Conservation (phyloP, 2,797 vertebrate species). For the Acestrorhynchus altus region DNA sequence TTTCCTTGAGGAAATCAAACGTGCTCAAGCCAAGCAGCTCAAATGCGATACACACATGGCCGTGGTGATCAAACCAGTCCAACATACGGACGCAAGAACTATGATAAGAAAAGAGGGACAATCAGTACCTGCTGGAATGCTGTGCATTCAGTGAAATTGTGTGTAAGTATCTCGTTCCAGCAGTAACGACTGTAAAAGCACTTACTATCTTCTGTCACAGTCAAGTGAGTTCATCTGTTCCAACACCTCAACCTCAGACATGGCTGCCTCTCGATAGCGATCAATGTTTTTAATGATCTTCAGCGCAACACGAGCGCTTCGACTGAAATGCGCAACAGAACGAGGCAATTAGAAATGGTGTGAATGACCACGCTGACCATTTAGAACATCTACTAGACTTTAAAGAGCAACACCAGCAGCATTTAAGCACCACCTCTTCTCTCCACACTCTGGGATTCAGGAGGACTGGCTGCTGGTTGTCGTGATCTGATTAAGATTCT, state of each 20-base stretch:
- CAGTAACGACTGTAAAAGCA: slow-evolving; percentile 39
- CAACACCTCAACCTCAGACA: slow-evolving; percentile 90
- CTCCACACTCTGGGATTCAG: too few relatives aligned
- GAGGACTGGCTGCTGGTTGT: too few relatives aligned
- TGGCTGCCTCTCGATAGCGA: slow-evolving; percentile 87
- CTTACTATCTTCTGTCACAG: slow-evolving; percentile 88
- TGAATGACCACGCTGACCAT: too few relatives aligned
- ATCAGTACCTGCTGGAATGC: neutral
- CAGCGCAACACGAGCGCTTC: slow-evolving; percentile 84
- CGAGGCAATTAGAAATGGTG: neutral
- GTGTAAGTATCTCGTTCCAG: neutral
- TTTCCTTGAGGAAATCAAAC: slow-evolving; percentile 90
- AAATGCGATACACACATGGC: slow-evolving; percentile 93
- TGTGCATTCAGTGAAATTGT: neutral
- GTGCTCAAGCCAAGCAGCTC: slow-evolving; percentile 93
- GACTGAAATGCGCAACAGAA: slow-evolving; percentile 61
- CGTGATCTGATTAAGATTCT: too few relatives aligned
- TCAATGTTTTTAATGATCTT: slow-evolving; percentile 93
- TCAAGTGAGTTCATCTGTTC: slow-evolving; percentile 89
- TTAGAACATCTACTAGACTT: neutral
- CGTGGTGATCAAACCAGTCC: slow-evolving; percentile 91
- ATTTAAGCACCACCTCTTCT: too few relatives aligned
- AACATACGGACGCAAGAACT: slow-evolving; percentile 94
- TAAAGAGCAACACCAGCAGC: too few relatives aligned
- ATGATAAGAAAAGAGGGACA: slow-evolving; percentile 5